Evolutionary conservation across 2,888 invertebrate species (phyloP), one percentile per base, ranked within the genome.

Genomic region (Neria commutata): DNA sequence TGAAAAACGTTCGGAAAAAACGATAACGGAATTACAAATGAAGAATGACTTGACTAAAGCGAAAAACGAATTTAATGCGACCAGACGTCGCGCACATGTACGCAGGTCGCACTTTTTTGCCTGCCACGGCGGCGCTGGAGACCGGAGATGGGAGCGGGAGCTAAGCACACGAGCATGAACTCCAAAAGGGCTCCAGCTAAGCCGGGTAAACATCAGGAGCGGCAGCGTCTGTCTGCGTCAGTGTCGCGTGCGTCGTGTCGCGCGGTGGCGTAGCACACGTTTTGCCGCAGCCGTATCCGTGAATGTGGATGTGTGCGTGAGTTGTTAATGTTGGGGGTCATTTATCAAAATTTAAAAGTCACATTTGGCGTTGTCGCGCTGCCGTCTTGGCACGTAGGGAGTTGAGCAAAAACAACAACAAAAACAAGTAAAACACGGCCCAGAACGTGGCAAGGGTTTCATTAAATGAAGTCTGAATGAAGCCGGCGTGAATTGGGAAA

Each of bases 281-380:
- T 3, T 42, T 26, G 29, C 49, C 26, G 42, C 47, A 52, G 48
- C 45, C 46, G 34, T 37, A 37, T 49, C 19, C 34, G 24, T 42
- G 34, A 8, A 23, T 33, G 40, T 50, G 50, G 26, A 52, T 34
- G 11, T 47, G 23, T 14, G n/a, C n/a, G n/a, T n/a, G n/a, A n/a
- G n/a, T n/a, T 33, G 56, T 21, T 56, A 49, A 59, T 58, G 66
- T 72, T 57, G 70, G 69, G 65, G 74, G 71, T 75, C 74, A 75
- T 75, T 75, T 75, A 75, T 75, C 75, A 76, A 76, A 75, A 73
- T 76, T 76, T 75, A 74, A 73, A 75, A 75, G 75, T 76, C 76
- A 72, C 76, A 76, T 75, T 76, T 74, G 74, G 71, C 71, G 63
- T 69, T 75, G 75, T 73, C 74, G 75, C 74, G 72, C 74, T 68